phyloP scores from a whole-genome alignment of 2,113 vertebrate species.

The Kobus ellipsiprymnus region DNA sequence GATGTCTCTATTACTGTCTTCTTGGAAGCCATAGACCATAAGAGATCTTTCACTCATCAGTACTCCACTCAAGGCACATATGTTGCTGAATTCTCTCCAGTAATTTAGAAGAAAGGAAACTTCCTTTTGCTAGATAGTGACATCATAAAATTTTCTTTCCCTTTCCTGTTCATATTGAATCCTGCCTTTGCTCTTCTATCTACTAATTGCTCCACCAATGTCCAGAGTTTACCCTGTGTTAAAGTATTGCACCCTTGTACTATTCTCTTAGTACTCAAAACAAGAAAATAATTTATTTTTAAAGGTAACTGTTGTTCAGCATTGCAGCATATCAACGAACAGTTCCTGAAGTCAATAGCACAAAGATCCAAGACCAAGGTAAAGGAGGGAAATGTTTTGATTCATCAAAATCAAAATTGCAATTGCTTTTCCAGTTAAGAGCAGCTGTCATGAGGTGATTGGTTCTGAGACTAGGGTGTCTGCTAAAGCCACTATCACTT shows the following conservation, averaged over 20 bases:
- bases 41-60: background rate
- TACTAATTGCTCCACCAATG: background rate
- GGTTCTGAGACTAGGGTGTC: background rate
- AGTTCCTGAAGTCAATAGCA: background rate
- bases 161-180: background rate
- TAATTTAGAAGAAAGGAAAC: constrained; percentile 22
- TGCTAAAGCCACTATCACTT: background rate
- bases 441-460: background rate
- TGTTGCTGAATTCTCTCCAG: background rate
- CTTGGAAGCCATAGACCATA: background rate
- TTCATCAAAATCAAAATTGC: background rate
- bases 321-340: background rate
- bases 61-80: background rate
- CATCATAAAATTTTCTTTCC: background rate
- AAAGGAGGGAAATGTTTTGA: background rate
- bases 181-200: background rate
- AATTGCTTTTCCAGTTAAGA: background rate
- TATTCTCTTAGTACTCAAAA: background rate
- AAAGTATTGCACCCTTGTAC: background rate
- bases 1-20: constrained; percentile 6
- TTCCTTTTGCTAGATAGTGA: background rate
- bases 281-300: background rate
- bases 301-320: background rate
- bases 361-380: background rate
- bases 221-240: background rate